Evolutionary conservation across 2,113 vertebrate genomes (phyloP).

Genomic region (Thamnophis sirtalis): DNA sequence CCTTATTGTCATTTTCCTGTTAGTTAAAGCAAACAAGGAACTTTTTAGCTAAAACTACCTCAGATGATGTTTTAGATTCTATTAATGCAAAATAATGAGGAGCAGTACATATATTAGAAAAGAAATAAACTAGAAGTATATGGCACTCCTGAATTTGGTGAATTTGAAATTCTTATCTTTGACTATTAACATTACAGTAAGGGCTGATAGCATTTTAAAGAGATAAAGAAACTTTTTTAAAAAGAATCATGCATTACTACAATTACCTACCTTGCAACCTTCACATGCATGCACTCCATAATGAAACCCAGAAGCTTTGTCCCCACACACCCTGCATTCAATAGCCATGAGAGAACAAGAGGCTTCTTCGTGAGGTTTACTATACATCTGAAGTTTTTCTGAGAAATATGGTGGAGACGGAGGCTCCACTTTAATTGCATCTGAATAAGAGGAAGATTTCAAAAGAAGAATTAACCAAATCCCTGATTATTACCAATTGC

Average conservation of each 20-base stretch:
- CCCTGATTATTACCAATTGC: not conserved
- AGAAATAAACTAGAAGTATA: not conserved
- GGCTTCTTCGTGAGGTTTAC: conserved; percentile 80
- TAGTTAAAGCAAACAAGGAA: not conserved
- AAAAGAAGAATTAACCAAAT: not conserved
- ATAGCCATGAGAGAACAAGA: conserved; percentile 82
- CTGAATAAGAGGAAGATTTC: conserved; percentile 57
- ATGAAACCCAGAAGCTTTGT: conserved; percentile 97
- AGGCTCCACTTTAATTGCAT: conserved; percentile 89
- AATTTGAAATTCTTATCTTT: not conserved
- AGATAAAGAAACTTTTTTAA: accelerated
- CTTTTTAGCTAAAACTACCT: not conserved
- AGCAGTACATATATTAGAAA: not conserved
- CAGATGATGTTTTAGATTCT: not conserved
- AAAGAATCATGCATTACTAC: accelerated
- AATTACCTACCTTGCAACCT: conserved; percentile 86
- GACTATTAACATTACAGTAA: not conserved
- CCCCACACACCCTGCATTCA: conserved; percentile 94
- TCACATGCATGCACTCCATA: conserved; percentile 97
- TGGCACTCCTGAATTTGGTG: not conserved
- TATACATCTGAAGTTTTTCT: conserved; percentile 77
- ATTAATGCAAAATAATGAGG: not conserved
- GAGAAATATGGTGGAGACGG: conserved; percentile 86
- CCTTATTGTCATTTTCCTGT: not conserved
- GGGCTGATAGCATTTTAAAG: not conserved